These are phyloP conservation scores for Andrena minutula DNA, from an alignment of 2,888 invertebrate genomes.

Conservation along the genomic window DNA sequence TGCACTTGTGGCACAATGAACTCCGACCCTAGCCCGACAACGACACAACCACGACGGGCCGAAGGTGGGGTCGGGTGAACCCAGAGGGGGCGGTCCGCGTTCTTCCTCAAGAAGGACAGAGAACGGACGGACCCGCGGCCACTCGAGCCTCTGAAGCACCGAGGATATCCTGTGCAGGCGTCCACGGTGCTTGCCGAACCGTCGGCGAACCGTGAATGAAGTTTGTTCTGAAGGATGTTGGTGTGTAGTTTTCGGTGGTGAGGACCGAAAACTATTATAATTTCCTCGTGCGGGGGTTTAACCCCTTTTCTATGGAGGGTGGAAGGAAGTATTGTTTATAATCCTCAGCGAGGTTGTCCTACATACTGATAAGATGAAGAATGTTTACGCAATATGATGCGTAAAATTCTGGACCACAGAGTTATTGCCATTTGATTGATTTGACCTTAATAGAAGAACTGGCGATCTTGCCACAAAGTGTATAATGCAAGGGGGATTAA, in stretches of 20 bases:
- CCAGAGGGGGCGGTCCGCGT: slow-evolving; percentile 49
- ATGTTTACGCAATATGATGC: too few species aligned
- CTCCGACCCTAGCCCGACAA: slow-evolving; percentile 78
- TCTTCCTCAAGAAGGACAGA: slow-evolving; percentile 32
- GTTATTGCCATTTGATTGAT: too few species aligned
- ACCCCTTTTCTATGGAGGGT: too few species aligned
- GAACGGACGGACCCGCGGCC: slow-evolving; percentile 32
- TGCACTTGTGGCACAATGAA: slow-evolving; percentile 83
- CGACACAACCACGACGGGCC: slow-evolving; percentile 48
- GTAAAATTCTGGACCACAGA: too few species aligned
- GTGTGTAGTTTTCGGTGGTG: too few species aligned
- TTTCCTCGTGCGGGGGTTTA: too few species aligned
- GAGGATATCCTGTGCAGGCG: slow-evolving; percentile 70
- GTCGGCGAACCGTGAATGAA: slow-evolving; percentile 47
- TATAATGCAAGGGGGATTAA: background rate
- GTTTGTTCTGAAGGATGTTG: slow-evolving; percentile 26
- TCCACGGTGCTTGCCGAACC: slow-evolving; percentile 60
- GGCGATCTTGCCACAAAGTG: too few species aligned
- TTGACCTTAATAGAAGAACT: too few species aligned
- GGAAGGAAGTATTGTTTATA: too few species aligned
- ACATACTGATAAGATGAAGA: too few species aligned
- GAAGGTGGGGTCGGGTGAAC: slow-evolving; percentile 45
- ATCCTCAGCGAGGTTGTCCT: too few species aligned
- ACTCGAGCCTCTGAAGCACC: slow-evolving; percentile 43
- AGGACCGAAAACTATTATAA: too few species aligned